Evolutionary conservation across 2,113 vertebrate genomes (phyloP).

Genomic region (Cavia porcellus): DNA sequence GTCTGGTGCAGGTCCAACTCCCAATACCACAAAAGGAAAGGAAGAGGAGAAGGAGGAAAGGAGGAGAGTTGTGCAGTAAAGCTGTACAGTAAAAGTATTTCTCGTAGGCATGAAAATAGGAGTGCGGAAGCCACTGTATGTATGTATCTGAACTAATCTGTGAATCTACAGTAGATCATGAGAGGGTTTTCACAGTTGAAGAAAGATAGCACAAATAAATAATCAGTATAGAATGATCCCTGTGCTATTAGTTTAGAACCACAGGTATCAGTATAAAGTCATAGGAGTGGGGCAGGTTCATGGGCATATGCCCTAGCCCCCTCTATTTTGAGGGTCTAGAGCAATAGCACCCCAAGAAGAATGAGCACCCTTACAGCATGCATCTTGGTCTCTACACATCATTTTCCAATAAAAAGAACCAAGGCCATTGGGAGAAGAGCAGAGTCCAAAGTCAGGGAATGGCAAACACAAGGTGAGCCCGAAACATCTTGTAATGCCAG

Average conservation of each 20-base stretch:
- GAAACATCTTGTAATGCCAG: neutral
- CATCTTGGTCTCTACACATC: neutral
- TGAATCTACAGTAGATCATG: neutral
- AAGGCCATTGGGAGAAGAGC: neutral
- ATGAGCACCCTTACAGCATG: neutral
- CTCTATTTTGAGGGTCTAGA: neutral
- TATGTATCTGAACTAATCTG: neutral
- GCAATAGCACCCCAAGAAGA: neutral
- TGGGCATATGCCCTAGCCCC: neutral
- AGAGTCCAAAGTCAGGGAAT: neutral
- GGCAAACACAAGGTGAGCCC: neutral
- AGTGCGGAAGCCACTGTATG: neutral
- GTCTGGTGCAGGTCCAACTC: neutral
- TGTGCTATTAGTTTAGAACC: constrained; percentile 36
- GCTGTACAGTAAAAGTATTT: neutral
- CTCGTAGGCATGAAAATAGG: neutral
- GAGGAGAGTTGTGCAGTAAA: neutral
- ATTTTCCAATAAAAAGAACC: neutral
- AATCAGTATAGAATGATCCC: neutral
- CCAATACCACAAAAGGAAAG: neutral
- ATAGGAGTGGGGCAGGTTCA: neutral
- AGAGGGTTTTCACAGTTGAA: neutral
- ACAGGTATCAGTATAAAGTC: neutral
- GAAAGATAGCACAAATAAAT: neutral
- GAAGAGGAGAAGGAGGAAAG: neutral